Evolutionary conservation across 2,797 vertebrate genomes (phyloP).

Genomic region (Rhynchonycteris naso): DNA sequence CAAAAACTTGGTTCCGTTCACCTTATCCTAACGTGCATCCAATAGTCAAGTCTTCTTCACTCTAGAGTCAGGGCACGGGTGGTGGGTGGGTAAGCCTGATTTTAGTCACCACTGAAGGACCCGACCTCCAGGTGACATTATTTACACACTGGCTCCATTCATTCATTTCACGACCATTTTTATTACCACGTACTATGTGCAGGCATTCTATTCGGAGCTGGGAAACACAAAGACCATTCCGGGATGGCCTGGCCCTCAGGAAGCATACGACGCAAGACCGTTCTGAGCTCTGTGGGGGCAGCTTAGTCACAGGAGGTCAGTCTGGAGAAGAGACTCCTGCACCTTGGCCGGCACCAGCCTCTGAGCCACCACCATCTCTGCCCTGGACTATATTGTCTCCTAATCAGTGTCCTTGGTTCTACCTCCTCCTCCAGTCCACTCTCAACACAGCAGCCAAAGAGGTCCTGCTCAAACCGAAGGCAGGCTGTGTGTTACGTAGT

Average conservation of each 20-base stretch:
- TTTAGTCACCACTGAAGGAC: background rate
- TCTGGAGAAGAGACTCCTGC: background rate
- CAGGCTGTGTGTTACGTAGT: background rate
- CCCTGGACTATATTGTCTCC: background rate
- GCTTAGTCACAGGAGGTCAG: background rate
- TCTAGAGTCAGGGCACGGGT: too few species aligned
- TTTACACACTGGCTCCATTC: background rate
- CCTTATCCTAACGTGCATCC: background rate
- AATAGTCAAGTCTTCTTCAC: background rate
- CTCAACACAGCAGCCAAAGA: background rate
- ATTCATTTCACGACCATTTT: background rate
- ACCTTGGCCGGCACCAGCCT: background rate
- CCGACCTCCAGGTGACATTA: background rate
- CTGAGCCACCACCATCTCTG: background rate
- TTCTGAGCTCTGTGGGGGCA: background rate
- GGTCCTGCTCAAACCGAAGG: background rate
- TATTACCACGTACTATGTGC: background rate
- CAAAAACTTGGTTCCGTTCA: background rate
- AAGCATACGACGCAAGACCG: accelerated
- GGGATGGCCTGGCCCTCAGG: background rate
- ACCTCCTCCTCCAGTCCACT: background rate
- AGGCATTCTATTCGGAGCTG: background rate
- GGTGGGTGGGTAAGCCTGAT: background rate
- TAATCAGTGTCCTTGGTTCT: background rate
- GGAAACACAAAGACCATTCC: background rate